Base-by-base conservation (phyloP, 1,140 invertebrate genomes). In the Subanguina moxae region DNA sequence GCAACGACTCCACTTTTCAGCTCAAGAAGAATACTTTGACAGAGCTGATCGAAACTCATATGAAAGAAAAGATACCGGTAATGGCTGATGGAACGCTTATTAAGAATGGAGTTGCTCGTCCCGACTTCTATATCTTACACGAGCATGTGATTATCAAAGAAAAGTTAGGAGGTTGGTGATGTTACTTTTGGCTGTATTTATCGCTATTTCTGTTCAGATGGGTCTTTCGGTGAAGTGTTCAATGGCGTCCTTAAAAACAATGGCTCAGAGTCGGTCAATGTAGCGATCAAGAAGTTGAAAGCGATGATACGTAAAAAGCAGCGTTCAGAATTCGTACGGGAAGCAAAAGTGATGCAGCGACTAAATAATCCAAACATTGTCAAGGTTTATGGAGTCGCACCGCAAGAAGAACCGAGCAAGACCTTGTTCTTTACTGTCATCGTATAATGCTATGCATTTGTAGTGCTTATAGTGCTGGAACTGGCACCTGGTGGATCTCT, bases 381-480 rank as follows among this genome's bases (percentile, higher is more conserved):
- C 5, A 89, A 91, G 77, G 88, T 97, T n/a, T 94, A 96, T 74
- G 94, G 94, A 25, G 96, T 97, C 75, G 94, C 93, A 78, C 93
- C 95, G 57, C 93, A 95, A 82, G 93, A 94, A 79, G 93, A 96
- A 78, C 94, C 93, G 0, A 11, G n/a, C 19, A 30, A 13, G n/a
- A 15, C 1, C 23, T 19, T 9, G 28, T 57, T 28, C 21, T 25
- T 32, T 38, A 57, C 17, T 56, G 32, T 28, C 30, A 5, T 27
- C 19, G 11, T 9, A 23, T 57, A 25, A 56, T n/a, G 13, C 19
- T 27, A 21, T 5, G 3, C 19, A 23, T 56, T 23, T 56, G 3
- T 38, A 38, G 94, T 97, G 61, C 96, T 97, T 93, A 96, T 97
- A 78, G 92, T 97, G 23, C 96, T 97, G 93, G 94, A 97, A 85